Base-by-base conservation (phyloP, 2,797 vertebrate species). In the Notolepis coatsorum region DNA sequence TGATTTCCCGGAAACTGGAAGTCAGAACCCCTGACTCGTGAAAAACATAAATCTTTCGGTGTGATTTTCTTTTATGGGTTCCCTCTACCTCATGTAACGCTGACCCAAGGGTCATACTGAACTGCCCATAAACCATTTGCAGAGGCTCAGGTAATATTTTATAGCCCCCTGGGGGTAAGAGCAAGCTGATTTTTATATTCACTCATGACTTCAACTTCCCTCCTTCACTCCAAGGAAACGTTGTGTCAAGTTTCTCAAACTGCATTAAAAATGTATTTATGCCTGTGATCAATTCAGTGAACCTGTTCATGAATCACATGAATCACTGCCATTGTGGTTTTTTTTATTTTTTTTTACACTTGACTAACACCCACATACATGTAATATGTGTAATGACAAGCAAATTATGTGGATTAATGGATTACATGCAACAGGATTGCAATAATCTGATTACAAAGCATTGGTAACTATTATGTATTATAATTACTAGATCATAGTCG, bases 1-100 rank as follows among this genome's bases (percentile, higher is more conserved):
- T 73, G 75, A 75, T 88, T 91, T 89, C 81, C 87, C 62, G 21
- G 20, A 84, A 85, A 81, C 63, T 85, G 84, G 85, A 88, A 88
- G 82, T 84, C 37, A 58, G 78, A 67, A 72, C 56, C 79, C 75
- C 52, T 8, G 38, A 43, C 65, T 78, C 75, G 3, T 80, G 73
- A 84, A 89, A 43, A 72, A 56, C 70, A 77, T 73, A 79, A 87
- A 61, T 75, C 65, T 65, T 53, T 75, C 72, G 53, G 61, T 81
- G 81, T 70, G 7, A 80, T 47, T 45, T 23, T 79, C 9, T 82
- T 87, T 84, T 79, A 85, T 78, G 82, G 64, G 63, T 38, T 60
- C 18, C 64, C 60, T 55, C 4, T 24, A 63, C 62, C 58, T 79
- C 70, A 24, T 80, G 82, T 77, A 70, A 67, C 0, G 25, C 62